These are phyloP conservation scores for Eulemur coronatus DNA, from an alignment of 2,797 vertebrate species.

Conservation along the genomic window DNA sequence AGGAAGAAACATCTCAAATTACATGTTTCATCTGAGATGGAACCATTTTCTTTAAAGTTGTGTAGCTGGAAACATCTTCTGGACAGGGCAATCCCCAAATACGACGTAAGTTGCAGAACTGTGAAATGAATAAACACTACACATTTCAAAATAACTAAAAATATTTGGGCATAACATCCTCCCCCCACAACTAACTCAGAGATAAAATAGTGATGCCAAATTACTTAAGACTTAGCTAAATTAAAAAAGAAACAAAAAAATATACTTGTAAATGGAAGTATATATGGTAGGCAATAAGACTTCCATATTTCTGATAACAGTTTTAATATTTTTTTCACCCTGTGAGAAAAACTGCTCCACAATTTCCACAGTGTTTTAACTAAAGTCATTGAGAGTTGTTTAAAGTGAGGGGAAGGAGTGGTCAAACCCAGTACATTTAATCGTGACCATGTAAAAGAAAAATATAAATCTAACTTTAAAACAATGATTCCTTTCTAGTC, in stretches of 20 bases:
- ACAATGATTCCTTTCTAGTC: constrained; percentile 38
- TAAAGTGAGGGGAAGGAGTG: neutral
- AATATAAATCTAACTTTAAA: constrained; percentile 46
- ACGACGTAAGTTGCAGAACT: neutral
- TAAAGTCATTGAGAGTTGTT: neutral
- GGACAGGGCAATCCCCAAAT: neutral
- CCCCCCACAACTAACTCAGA: neutral
- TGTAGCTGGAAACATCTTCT: constrained; percentile 27
- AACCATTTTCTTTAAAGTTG: constrained; percentile 32
- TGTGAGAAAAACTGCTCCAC: neutral
- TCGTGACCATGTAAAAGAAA: constrained; percentile 38
- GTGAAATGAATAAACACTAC: neutral
- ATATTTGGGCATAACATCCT: neutral
- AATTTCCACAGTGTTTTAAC: constrained; percentile 26
- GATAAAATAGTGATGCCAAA: constrained; percentile 22
- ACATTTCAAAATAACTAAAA: constrained; percentile 18
- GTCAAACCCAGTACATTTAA: constrained; percentile 33
- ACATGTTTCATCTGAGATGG: neutral
- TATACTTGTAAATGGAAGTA: neutral
- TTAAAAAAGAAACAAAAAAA: constrained; percentile 26
- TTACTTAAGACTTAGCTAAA: neutral
- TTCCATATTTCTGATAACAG: neutral
- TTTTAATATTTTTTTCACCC: constrained; percentile 20
- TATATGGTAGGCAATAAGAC: neutral
- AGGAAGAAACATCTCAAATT: constrained; percentile 48